phyloP scores from a whole-genome alignment of 2,888 invertebrate genomes.

The Idaea dimidiata region DNA sequence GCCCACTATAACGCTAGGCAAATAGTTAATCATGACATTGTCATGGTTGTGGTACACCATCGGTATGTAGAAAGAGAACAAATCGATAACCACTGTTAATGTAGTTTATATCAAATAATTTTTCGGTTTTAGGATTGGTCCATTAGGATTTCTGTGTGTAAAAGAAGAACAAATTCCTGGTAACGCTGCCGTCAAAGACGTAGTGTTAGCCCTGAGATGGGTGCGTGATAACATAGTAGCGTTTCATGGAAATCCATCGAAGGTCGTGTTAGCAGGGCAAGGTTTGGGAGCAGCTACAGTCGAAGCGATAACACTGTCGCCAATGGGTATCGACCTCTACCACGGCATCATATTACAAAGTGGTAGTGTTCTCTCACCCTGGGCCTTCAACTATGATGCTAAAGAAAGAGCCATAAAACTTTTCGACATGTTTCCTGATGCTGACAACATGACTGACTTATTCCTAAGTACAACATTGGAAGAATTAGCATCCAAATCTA shows the following conservation, averaged over 20 bases:
- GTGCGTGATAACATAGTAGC: conserved; percentile 68
- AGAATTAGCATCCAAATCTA: conserved; percentile 44
- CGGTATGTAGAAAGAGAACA: conserved; percentile 40
- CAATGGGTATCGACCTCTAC: conserved; percentile 51
- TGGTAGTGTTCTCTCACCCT: conserved; percentile 62
- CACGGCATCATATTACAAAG: conserved; percentile 69
- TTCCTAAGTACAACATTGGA: conserved; percentile 38
- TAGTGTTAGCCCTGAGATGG: conserved; percentile 63
- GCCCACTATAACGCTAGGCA: conserved; percentile 51
- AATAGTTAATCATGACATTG: conserved; percentile 53
- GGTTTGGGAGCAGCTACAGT: conserved; percentile 66
- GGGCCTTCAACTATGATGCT: conserved; percentile 67
- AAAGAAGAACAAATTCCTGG: conserved; percentile 60
- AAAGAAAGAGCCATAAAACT: conserved; percentile 46
- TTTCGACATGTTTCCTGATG: conserved; percentile 30
- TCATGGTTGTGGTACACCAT: conserved; percentile 60
- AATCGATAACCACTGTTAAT: not conserved
- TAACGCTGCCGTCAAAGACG: conserved; percentile 66
- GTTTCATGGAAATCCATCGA: conserved; percentile 63
- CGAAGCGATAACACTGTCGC: conserved; percentile 54
- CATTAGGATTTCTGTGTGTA: conserved; percentile 61
- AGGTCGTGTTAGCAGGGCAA: conserved; percentile 62
- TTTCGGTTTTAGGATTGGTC: conserved; percentile 50
- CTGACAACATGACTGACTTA: conserved; percentile 26
- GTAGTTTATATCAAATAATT: not conserved